Evolutionary conservation across 2,888 invertebrate species (phyloP), one percentile per base, ranked within the genome.

Genomic region (Steinernema hermaphroditum): DNA sequence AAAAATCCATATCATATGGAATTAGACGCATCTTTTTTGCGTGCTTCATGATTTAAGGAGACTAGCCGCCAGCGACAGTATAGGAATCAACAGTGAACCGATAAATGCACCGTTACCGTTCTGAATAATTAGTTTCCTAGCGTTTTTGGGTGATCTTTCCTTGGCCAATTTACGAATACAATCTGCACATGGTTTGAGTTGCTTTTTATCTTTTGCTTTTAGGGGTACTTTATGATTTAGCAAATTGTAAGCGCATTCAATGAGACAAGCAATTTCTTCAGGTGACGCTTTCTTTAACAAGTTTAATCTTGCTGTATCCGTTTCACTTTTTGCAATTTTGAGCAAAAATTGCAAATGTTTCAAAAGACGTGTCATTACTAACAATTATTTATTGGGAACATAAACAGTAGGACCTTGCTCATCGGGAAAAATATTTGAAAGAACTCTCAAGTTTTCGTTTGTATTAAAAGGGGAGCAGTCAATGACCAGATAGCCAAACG

Each of bases 261-360:
- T 68, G n/a, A 72, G 19, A 24, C 68, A 62, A 1, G 68, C 19
- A 2, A 72, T n/a, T 24, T 72, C 50, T 27, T 68, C 72, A 22
- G 32, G 43, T 9, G 34, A n/a, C 0, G 72, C 72, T 2, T 41
- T n/a, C 12, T 27, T 19, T n/a, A n/a, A n/a, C n/a, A n/a, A n/a
- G n/a, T n/a, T n/a, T n/a, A n/a, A n/a, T n/a, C 12, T 0, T 34
- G 27, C 32, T n/a, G 76, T 76, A 6, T 75, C 75, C 8, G 69
- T 9, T 70, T 49, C 72, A 69, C 76, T 76, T 6, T 44, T 32
- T 19, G 72, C 76, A 37, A 37, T 4, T 8, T 12, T 4, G 4
- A 37, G 37, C 37, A 37, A 37, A 37, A 37, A 37, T 8, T 37
- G 4, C 37, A 37, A 37, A 37, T 37, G 37, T 12, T 37, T 37